Conservation (phyloP, 1,140 invertebrate species). For the Pararge aegeria region DNA sequence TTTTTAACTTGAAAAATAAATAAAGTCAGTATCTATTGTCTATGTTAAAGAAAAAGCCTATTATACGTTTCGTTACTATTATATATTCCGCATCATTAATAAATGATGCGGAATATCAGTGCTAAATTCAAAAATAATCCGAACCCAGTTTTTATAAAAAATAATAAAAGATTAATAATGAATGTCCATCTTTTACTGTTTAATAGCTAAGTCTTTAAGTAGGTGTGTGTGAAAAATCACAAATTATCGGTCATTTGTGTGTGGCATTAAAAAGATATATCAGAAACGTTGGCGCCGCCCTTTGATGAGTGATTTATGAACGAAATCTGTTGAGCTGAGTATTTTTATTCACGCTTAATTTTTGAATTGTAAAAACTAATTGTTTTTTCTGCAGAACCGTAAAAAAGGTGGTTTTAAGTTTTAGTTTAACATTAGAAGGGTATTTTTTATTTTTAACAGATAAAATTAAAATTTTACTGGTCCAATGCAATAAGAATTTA, state of each 20-base stretch:
- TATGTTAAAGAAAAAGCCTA: too few relatives aligned
- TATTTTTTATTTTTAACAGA: too few relatives aligned
- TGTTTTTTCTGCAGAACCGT: background rate
- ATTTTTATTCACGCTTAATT: background rate
- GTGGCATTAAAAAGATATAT: constrained; percentile 7
- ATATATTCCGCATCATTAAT: too few relatives aligned
- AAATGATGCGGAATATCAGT: too few relatives aligned
- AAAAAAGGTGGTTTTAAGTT: background rate
- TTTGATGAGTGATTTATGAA: constrained; percentile 37
- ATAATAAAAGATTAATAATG: constrained; percentile 34
- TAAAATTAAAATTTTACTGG: too few relatives aligned
- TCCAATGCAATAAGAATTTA: too few relatives aligned
- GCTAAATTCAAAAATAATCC: background rate
- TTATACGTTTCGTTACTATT: too few relatives aligned
- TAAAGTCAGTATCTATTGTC: too few relatives aligned
- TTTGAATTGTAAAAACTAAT: background rate
- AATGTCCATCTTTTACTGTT: constrained; percentile 28
- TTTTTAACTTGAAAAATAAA: too few relatives aligned
- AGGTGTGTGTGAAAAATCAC: constrained; percentile 70
- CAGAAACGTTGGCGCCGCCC: constrained; percentile 26
- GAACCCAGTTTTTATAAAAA: background rate
- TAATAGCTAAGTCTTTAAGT: constrained; percentile 16
- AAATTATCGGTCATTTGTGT: constrained; percentile 56
- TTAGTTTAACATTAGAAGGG: too few relatives aligned
- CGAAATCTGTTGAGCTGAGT: background rate